Percentiles rank a stretch among this genome's conserved stretches.
Conservation (phyloP, 2,888 invertebrate genomes). For the Aleiodes testaceus region DNA sequence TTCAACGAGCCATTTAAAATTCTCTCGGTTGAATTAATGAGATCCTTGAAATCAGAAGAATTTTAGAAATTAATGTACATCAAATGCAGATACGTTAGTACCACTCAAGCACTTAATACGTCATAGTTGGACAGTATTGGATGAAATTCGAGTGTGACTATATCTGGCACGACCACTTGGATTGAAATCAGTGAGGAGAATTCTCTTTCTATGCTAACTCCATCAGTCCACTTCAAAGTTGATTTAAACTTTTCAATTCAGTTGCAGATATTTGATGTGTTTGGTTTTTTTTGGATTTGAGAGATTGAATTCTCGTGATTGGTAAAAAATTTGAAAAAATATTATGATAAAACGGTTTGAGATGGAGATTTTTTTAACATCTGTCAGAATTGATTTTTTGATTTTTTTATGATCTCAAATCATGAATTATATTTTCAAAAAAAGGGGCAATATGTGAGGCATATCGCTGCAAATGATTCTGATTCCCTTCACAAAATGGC, state of each 20-base stretch:
- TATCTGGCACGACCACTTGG: neutral
- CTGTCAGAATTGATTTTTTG: no score
- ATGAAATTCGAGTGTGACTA: neutral
- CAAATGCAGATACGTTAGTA: constrained; percentile 24
- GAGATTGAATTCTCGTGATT: no score
- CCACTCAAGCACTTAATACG: constrained; percentile 19
- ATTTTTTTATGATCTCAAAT: no score
- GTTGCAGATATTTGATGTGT: constrained; percentile 2
- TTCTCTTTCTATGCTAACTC: constrained; percentile 1
- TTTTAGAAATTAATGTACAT: constrained; percentile 17
- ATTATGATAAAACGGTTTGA: no score
- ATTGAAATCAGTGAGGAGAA: constrained; percentile 10
- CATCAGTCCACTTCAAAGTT: constrained; percentile 23
- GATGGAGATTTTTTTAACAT: no score
- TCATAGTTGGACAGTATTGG: constrained; percentile 11
- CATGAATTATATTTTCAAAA: no score
- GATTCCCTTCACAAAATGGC: no score
- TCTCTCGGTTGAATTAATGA: constrained; percentile 6
- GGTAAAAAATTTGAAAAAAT: no score
- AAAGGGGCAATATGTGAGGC: no score
- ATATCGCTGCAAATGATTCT: no score
- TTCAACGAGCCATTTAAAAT: constrained; percentile 1
- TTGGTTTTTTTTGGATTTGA: no score
- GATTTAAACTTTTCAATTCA: constrained; percentile 33
- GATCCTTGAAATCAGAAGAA: constrained; percentile 28